Percentiles rank a stretch among this genome's conserved stretches.
phyloP scores from a whole-genome alignment of 2,797 vertebrate species.

The Trematomus bernacchii region DNA sequence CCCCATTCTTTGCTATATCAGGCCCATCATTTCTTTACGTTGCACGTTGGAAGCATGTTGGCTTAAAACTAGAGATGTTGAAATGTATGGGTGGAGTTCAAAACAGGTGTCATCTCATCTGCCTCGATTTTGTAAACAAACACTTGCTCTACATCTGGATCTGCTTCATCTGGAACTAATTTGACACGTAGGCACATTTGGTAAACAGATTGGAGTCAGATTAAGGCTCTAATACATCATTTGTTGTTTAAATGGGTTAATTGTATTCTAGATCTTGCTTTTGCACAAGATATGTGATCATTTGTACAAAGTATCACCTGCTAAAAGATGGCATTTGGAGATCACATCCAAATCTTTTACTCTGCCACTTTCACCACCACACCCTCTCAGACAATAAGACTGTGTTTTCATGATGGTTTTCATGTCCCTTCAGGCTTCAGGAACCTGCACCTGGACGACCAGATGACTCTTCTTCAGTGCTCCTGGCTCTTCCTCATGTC shows the following conservation, averaged over 20 bases:
- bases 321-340: not conserved
- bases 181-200: not conserved
- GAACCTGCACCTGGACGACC: conserved; percentile 97
- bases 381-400: not conserved
- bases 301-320: not conserved
- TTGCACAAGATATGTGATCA: not conserved
- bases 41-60: not conserved
- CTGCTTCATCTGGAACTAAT: not conserved
- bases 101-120: not conserved
- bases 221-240: not conserved
- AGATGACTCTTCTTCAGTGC: conserved; percentile 98
- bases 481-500: conserved; percentile 99
- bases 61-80: conserved; percentile 2
- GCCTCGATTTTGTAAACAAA: conserved; percentile 1
- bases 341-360: not conserved
- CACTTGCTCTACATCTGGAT: conserved; percentile 3
- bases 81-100: not conserved
- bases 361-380: not conserved
- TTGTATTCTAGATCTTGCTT: not conserved
- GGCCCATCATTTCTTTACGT: not conserved
- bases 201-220: not conserved
- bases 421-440: conserved; percentile 89
- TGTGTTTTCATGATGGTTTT: not conserved
- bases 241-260: not conserved
- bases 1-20: not conserved